phyloP scores from a whole-genome alignment of 2,797 vertebrate genomes.

The Myotis daubentonii region DNA sequence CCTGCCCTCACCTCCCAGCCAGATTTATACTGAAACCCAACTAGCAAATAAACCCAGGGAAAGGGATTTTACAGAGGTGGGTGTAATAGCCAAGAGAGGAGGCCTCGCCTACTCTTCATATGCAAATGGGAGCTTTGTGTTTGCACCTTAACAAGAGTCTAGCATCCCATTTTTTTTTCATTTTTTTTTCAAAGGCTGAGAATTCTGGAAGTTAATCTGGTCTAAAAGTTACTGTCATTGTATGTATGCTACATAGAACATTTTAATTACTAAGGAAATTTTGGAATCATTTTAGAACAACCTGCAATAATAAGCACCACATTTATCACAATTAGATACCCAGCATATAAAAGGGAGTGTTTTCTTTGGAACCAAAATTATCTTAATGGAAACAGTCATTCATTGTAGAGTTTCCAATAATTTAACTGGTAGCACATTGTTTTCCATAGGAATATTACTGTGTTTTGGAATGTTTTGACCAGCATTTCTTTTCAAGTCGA shows the following conservation, averaged over 20 bases:
- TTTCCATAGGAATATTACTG: not conserved
- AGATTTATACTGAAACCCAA: constrained; percentile 4
- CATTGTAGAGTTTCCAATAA: not conserved
- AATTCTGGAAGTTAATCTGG: not conserved
- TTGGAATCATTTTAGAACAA: not conserved
- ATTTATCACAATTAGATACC: not conserved
- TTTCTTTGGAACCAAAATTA: not conserved
- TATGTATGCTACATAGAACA: not conserved
- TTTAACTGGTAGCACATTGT: not conserved
- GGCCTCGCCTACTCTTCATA: not conserved
- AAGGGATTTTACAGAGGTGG: not conserved
- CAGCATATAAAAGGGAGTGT: not conserved
- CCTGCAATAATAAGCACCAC: not conserved
- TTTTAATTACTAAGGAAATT: not conserved
- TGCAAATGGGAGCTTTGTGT: not conserved
- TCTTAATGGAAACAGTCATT: not conserved
- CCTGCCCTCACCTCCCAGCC: not conserved
- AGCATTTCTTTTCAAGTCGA: not conserved
- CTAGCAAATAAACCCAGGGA: not conserved
- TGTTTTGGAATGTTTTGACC: not conserved
- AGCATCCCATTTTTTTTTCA: not conserved
- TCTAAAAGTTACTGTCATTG: not conserved
- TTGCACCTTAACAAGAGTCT: not conserved
- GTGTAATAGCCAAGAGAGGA: not conserved
- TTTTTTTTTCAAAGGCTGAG: not conserved